Evolutionary conservation across 2,113 vertebrate species (phyloP).

Genomic region (Indri indri): DNA sequence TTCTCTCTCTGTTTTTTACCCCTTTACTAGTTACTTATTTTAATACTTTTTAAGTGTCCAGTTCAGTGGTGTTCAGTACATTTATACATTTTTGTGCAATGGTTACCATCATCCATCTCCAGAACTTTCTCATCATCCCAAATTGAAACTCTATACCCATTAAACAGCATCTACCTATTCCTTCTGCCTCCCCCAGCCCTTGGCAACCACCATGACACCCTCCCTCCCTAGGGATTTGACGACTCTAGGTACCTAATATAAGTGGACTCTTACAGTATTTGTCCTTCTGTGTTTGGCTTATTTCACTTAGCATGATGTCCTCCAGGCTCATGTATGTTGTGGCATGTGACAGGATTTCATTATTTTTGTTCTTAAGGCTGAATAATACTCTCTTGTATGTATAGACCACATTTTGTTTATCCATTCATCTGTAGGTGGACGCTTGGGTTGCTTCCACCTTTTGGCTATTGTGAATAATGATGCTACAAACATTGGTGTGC

Average conservation of each 20-base stretch:
- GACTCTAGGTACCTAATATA: not conserved
- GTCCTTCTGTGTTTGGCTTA: not conserved
- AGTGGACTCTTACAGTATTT: not conserved
- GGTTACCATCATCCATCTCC: not conserved
- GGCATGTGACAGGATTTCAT: not conserved
- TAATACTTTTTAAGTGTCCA: not conserved
- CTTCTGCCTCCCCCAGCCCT: no score
- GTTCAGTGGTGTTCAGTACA: not conserved
- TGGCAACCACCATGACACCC: not conserved
- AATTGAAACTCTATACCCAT: not conserved
- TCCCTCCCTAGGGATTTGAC: not conserved
- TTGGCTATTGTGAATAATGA: not conserved
- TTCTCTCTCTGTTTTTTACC: not conserved
- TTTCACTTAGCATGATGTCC: not conserved
- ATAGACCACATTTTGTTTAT: no score
- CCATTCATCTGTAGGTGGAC: not conserved
- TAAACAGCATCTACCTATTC: fast-evolving
- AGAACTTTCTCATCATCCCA: not conserved
- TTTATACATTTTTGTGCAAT: not conserved
- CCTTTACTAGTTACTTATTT: not conserved
- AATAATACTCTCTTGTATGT: not conserved
- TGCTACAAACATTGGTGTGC: not conserved
- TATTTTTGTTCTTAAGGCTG: not conserved
- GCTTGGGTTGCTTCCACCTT: not conserved
- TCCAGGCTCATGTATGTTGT: not conserved